Conservation (phyloP, 2,888 invertebrate species). For the Cremastinae sp. region DNA sequence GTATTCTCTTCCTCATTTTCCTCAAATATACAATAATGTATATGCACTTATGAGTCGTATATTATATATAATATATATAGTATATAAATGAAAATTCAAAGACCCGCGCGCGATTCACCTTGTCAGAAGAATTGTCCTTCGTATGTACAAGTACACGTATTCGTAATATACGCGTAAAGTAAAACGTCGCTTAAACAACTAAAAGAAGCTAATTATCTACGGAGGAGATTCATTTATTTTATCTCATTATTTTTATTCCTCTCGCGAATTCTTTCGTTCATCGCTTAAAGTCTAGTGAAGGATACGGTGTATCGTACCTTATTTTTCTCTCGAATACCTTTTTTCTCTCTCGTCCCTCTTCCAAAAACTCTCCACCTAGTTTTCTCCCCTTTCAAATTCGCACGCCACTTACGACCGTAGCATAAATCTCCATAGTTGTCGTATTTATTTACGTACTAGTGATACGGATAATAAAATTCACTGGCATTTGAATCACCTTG, state of each 20-base stretch:
- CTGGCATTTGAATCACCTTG: conserved; percentile 80
- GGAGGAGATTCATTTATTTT: conserved; percentile 47
- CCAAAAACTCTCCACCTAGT: conserved; percentile 21
- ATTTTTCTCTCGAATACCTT: conserved; percentile 7
- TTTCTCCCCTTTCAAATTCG: conserved; percentile 58
- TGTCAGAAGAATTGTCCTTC: conserved; percentile 24
- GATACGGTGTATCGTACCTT: conserved; percentile 54
- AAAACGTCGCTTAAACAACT: conserved; percentile 61
- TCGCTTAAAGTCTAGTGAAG: conserved; percentile 68
- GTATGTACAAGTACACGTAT: conserved; percentile 29
- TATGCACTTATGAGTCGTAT: background rate
- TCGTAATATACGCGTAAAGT: conserved; percentile 58
- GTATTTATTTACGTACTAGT: conserved; percentile 74
- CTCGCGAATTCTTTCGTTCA: conserved; percentile 38
- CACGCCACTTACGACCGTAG: conserved; percentile 69
- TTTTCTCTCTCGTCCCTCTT: conserved; percentile 20
- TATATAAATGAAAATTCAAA: conserved; percentile 50
- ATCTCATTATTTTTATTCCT: conserved; percentile 34
- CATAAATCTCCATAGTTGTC: conserved; percentile 72
- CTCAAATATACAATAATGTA: background rate
- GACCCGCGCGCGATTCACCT: conserved; percentile 41
- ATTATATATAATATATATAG: conserved; percentile 9
- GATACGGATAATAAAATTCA: conserved; percentile 80
- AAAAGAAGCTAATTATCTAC: conserved; percentile 63
- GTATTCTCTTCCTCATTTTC: conserved; percentile 10